Evolutionary conservation across 2,888 invertebrate genomes (phyloP).

Genomic region (Ectemnius lituratus): DNA sequence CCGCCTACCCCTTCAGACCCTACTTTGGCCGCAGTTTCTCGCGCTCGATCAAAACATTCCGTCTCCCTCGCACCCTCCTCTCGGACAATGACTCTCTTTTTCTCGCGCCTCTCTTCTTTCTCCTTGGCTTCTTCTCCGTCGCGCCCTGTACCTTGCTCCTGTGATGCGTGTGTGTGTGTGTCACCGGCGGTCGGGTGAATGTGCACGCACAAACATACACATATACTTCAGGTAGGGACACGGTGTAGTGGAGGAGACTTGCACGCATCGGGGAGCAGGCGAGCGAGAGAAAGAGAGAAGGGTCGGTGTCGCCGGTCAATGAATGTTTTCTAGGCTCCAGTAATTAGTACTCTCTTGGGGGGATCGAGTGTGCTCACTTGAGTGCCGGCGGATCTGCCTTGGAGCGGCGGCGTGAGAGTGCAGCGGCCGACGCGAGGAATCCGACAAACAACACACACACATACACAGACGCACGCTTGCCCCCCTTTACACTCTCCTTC

Average conservation of each 20-base stretch:
- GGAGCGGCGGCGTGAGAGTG: no score
- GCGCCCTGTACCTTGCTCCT: conserved; percentile 4
- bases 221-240: not conserved
- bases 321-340: no score
- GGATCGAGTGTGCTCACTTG: no score
- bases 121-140: conserved; percentile 11
- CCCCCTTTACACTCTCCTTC: not conserved
- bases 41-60: not conserved
- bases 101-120: conserved; percentile 1
- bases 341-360: no score
- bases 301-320: no score
- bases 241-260: not conserved
- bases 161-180: not conserved
- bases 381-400: no score
- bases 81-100: not conserved
- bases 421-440: no score
- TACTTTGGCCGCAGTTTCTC: not conserved
- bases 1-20: conserved; percentile 4
- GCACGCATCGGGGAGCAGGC: no score
- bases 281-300: no score
- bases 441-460: no score
- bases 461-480: no score
- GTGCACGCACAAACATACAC: not conserved
- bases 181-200: not conserved
- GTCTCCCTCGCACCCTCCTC: not conserved